These are phyloP conservation scores for Hystrix brachyura DNA, from an alignment of 2,113 vertebrate species.

Conservation along the genomic window DNA sequence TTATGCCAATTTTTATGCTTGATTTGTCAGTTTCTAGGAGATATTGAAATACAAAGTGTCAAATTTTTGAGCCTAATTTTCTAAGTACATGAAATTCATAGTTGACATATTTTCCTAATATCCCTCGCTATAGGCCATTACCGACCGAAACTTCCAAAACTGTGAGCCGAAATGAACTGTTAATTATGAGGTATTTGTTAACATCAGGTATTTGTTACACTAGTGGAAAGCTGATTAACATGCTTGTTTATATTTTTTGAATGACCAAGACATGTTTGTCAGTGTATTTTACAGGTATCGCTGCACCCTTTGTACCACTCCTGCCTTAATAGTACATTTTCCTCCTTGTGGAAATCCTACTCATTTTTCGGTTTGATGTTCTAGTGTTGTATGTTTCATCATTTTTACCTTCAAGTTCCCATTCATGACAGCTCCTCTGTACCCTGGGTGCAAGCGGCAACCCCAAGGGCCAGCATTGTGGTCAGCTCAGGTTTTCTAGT, in stretches of 20 bases:
- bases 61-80: constrained; percentile 40
- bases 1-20: neutral
- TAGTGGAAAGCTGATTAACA: neutral
- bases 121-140: neutral
- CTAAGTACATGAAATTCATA: constrained; percentile 28
- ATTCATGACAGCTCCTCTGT: neutral
- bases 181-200: neutral
- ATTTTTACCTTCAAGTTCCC: neutral
- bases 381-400: neutral
- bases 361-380: constrained; percentile 7
- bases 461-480: neutral
- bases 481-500: neutral
- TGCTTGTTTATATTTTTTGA: neutral
- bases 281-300: neutral
- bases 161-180: neutral
- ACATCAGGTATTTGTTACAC: neutral
- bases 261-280: neutral
- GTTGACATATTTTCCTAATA: neutral
- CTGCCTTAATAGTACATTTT: neutral
- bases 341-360: neutral
- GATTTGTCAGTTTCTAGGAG: neutral
- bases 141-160: neutral
- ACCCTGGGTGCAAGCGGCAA: neutral
- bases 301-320: neutral
- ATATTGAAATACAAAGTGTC: constrained; percentile 38